Percentiles rank a stretch among this genome's conserved stretches.
These are phyloP conservation scores for Embiotoca jacksoni DNA, from an alignment of 2,113 vertebrate genomes.

Conservation along the genomic window DNA sequence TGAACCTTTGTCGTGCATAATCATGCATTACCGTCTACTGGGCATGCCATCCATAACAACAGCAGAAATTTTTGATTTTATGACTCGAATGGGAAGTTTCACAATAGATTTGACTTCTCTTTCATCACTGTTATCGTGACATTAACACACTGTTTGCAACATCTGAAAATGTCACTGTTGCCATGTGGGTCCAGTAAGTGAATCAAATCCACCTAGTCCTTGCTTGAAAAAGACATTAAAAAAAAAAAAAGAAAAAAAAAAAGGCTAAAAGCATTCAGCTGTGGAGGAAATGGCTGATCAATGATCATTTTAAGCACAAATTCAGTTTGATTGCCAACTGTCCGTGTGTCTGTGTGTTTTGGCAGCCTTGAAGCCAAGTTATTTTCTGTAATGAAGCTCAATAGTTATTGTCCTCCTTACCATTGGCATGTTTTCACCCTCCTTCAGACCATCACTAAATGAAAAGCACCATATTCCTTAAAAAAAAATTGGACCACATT, in stretches of 20 bases:
- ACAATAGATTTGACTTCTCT: slow-evolving; percentile 25
- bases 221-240: too few species aligned
- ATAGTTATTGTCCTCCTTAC: background rate
- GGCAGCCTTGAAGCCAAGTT: too few species aligned
- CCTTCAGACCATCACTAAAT: background rate
- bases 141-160: slow-evolving; percentile 17
- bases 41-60: background rate
- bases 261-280: background rate
- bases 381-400: background rate
- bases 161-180: slow-evolving; percentile 14
- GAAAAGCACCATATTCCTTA: too few species aligned
- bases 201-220: too few species aligned
- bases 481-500: background rate
- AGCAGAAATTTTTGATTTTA: background rate
- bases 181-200: background rate
- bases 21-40: slow-evolving; percentile 16
- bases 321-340: background rate
- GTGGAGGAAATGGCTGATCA: slow-evolving; percentile 18
- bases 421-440: background rate
- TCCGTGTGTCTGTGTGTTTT: too few species aligned
- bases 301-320: background rate
- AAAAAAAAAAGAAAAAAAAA: background rate
- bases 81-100: slow-evolving; percentile 2
- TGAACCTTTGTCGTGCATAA: slow-evolving; percentile 15
- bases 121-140: slow-evolving; percentile 19